Base-by-base conservation (phyloP, 2,888 invertebrate genomes). In the Camptogramma bilineatum region DNA sequence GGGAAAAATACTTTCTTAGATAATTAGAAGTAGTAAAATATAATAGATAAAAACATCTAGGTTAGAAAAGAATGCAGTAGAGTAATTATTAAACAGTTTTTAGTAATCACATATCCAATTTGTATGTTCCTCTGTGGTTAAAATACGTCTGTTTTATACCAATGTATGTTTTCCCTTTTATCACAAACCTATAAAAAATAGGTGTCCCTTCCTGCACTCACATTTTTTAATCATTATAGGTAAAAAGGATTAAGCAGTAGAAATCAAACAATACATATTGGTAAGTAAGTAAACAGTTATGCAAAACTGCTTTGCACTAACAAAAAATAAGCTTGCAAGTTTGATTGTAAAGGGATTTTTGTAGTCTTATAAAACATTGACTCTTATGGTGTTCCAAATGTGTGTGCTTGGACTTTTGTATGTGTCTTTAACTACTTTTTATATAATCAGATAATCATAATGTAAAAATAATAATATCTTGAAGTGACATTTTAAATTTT, bases 231-330 rank as follows among this genome's bases (percentile, higher is more conserved):
- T 63, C 46, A 65, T 67, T 90, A 80, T 91, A 91, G 91, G 90
- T 88, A 91, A 91, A 89, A 84, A 77, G 73, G 88, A 90, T 63
- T 91, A 91, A 79, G 82, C 81, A 69, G 81, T 76, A 69, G 70
- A 74, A 74, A 58, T 58, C 75, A 79, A 74, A 67, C 16, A n/a
- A n/a, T n/a, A n/a, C n/a, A 61, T 42, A 64, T 53, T 69, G 70
- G 74, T 73, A 64, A 70, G 73, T 74, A 70, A 66, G 64, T 68
- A 70, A 70, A 72, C 69, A 68, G 66, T 65, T 56, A 44, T 54
- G 52, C 4, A 28, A 64, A 63, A 72, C 66, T 46, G 67, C 70
- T 79, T 73, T 28, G 18, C 24, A 59, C 51, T 63, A 58, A 64
- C 48, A 19, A 48, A 50, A 21, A 10, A 16, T 10, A 48, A 28